Evolutionary conservation across 2,113 vertebrate species (phyloP), one percentile per base, ranked within the genome.

Genomic region (Syrmaticus mikado): DNA sequence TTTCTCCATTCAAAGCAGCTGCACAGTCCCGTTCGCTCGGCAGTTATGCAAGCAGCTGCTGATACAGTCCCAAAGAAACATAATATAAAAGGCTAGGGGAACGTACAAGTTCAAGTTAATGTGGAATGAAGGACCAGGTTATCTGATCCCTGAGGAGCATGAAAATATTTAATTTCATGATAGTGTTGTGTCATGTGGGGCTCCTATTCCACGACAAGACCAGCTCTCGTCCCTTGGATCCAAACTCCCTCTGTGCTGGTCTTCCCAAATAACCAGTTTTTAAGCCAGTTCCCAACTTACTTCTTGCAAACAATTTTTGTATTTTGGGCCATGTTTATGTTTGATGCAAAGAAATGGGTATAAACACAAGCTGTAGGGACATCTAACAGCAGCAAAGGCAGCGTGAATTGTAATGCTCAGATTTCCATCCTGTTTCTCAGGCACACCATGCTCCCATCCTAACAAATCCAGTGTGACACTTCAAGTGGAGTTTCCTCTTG

Each of bases 31-130:
- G 0, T 45, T 89, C 48, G 25, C 86, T 92, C 86, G 89, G 95
- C 91, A 16, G 40, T 73, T 66, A 46, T 32, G 77, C 92, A 92
- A 91, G 84, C 94, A 93, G 96, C 94, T 95, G 95, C 92, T 95
- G 83, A 89, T 68, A 85, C n/a, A 76, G 67, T 46, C 74, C 86
- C 11, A 0, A 82, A 82, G 89, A 96, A 89, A 89, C 86, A 78
- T 76, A 86, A 73, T 94, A 84, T 28, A 93, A 89, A 95, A 87
- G 36, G 21, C 58, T 50, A 45, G 18, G 43, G 62, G 71, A 94
- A 89, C 76, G 75, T 58, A 92, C 87, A 92, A 89, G 72, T 85
- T 79, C 71, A 68, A n/a, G 36, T 82, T 95, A 79, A 87, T 46
- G 34, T 67, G 78, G 60, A 85, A 66, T 3, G 7, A 94, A 82